Evolutionary conservation across 2,888 invertebrate species (phyloP).

Genomic region (Tribolium freemani): DNA sequence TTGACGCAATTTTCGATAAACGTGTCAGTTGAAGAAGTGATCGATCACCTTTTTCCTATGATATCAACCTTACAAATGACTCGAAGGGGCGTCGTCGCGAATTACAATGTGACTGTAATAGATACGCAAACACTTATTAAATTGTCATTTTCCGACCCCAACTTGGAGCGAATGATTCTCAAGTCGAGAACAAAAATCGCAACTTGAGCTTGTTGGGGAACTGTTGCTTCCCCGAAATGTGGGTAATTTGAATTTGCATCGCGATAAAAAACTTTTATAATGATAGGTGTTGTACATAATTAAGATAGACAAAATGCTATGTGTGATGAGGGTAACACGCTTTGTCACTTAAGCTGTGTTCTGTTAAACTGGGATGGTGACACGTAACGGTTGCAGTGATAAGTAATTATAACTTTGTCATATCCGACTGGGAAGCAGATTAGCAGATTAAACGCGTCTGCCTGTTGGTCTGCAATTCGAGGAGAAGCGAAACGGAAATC

Average conservation of each 20-base stretch:
- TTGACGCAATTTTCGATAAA: constrained; percentile 14
- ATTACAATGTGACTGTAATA: constrained; percentile 6
- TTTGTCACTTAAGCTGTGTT: constrained; percentile 43
- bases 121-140: constrained; percentile 11
- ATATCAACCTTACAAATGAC: constrained; percentile 19
- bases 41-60: constrained; percentile 17
- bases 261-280: constrained; percentile 4
- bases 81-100: background rate
- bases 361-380: constrained; percentile 39
- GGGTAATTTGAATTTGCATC: background rate
- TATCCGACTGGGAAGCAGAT: constrained; percentile 36
- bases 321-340: constrained; percentile 39
- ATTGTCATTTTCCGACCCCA: constrained; percentile 1
- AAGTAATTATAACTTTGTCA: constrained; percentile 46
- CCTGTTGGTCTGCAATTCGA: background rate
- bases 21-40: constrained; percentile 12
- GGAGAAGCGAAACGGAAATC: constrained; percentile 15
- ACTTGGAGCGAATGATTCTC: background rate
- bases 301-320: constrained; percentile 38
- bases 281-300: constrained; percentile 21
- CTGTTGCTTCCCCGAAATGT: background rate
- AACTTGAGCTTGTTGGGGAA: background rate
- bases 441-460: constrained; percentile 41
- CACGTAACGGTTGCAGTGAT: constrained; percentile 44
- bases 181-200: background rate